These are phyloP conservation scores for Trypoxylon attenuatum DNA, from an alignment of 2,888 invertebrate species.

Conservation along the genomic window DNA sequence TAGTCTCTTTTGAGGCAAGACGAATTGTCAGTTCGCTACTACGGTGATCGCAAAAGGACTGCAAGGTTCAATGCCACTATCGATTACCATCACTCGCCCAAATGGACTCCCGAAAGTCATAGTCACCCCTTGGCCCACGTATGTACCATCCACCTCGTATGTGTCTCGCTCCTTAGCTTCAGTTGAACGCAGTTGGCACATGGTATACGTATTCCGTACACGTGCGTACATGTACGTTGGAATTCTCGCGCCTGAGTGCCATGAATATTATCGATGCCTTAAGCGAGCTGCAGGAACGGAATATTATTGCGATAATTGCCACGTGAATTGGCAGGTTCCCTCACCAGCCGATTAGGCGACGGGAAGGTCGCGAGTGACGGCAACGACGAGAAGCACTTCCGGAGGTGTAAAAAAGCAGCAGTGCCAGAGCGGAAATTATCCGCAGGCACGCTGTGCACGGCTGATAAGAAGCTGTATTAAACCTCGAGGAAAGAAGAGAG, in stretches of 20 bases:
- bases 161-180: too few relatives aligned
- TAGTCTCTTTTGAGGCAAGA: too few relatives aligned
- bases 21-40: too few relatives aligned
- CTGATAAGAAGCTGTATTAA: too few relatives aligned
- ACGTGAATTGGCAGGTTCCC: conserved; percentile 39
- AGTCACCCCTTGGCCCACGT: conserved; percentile 23
- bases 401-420: too few relatives aligned
- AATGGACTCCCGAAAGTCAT: conserved; percentile 39
- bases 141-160: too few relatives aligned
- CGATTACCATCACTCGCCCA: conserved; percentile 35
- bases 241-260: conserved; percentile 31
- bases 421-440: too few relatives aligned
- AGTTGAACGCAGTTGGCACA: background rate
- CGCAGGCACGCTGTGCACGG: too few relatives aligned
- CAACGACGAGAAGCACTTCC: too few relatives aligned
- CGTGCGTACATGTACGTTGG: background rate
- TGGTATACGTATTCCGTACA: background rate
- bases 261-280: conserved; percentile 56
- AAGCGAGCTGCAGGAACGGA: conserved; percentile 33
- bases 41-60: too few relatives aligned
- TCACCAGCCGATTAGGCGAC: too few relatives aligned
- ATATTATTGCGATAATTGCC: conserved; percentile 55
- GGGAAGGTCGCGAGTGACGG: too few relatives aligned
- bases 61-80: conserved; percentile 19
- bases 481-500: background rate